Percentiles rank a stretch among this genome's conserved stretches.
Evolutionary conservation across 2,113 vertebrate genomes (phyloP).

Genomic region (Nycticorax nycticorax): DNA sequence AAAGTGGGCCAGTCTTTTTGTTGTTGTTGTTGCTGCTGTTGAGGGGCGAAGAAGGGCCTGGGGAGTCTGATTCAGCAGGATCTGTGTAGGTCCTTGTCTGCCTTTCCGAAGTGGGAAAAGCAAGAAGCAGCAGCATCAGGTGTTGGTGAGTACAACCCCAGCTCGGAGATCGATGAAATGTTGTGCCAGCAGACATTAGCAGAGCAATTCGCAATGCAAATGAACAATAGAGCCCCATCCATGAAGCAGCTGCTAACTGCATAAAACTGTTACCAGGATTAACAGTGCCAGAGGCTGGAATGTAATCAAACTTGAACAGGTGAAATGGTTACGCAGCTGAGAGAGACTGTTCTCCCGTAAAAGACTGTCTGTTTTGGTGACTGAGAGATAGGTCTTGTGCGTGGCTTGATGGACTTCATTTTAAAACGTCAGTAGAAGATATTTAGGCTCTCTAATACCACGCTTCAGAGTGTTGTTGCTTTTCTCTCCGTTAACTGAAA

Average conservation of each 20-base stretch:
- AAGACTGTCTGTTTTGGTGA: neutral
- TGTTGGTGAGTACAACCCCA: conserved; percentile 15
- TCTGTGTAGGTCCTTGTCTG: neutral
- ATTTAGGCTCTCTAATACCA: neutral
- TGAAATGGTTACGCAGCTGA: conserved; percentile 6
- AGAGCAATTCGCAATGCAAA: neutral
- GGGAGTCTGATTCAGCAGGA: neutral
- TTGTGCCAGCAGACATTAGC: neutral
- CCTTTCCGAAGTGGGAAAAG: neutral
- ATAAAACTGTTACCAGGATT: conserved; percentile 42
- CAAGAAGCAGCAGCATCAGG: neutral
- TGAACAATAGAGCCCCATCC: neutral
- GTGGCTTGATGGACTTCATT: neutral
- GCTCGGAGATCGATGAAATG: neutral
- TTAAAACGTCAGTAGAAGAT: neutral
- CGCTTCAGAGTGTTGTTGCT: neutral
- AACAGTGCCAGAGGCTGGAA: conserved; percentile 61
- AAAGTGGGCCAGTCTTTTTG: neutral
- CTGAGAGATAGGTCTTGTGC: neutral
- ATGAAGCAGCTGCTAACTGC: conserved; percentile 43
- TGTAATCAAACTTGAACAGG: conserved; percentile 61
- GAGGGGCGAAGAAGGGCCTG: neutral
- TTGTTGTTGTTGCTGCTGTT: neutral
- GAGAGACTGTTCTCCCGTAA: neutral
- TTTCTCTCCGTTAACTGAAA: neutral